A percentile compares a stretch with the other conserved stretches of the same genome.
Evolutionary conservation across 2,797 vertebrate genomes (phyloP).

Genomic region (Botia kubotai): DNA sequence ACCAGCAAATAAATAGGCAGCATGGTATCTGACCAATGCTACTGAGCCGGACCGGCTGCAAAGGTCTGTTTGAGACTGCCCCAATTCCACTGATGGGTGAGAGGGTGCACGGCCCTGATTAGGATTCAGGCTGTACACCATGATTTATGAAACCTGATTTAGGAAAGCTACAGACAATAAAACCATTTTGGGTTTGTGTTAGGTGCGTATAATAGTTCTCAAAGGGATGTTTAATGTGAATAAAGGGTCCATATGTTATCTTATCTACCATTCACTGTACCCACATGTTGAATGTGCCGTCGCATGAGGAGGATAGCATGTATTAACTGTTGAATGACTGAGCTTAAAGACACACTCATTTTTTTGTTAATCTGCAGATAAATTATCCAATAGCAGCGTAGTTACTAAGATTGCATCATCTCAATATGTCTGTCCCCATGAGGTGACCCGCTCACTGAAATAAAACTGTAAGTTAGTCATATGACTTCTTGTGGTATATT

Average conservation of each 20-base stretch:
- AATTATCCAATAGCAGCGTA: too few relatives aligned
- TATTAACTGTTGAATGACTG: neutral
- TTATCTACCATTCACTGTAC: conserved; percentile 8
- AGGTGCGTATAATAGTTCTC: conserved; percentile 18
- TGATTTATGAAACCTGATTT: conserved; percentile 44
- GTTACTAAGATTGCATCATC: neutral
- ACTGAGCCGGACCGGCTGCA: conserved; percentile 7
- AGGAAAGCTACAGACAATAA: conserved; percentile 35
- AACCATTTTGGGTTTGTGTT: conserved; percentile 14
- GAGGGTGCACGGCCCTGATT: conserved; percentile 22
- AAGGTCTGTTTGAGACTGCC: conserved; percentile 42
- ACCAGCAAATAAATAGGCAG: conserved; percentile 52
- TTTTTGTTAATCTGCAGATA: neutral
- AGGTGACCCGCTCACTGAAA: too few relatives aligned
- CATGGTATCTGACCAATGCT: conserved; percentile 45
- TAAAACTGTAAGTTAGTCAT: too few relatives aligned
- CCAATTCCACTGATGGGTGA: conserved; percentile 34
- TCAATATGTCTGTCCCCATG: neutral
- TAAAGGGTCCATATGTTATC: neutral
- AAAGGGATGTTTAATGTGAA: conserved; percentile 23
- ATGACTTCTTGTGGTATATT: too few relatives aligned
- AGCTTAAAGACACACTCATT: neutral
- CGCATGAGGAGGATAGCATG: neutral
- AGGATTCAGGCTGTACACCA: conserved; percentile 10
- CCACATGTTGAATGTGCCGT: neutral